Evolutionary conservation across 2,113 vertebrate genomes (phyloP).

Genomic region (Chaetura pelagica): DNA sequence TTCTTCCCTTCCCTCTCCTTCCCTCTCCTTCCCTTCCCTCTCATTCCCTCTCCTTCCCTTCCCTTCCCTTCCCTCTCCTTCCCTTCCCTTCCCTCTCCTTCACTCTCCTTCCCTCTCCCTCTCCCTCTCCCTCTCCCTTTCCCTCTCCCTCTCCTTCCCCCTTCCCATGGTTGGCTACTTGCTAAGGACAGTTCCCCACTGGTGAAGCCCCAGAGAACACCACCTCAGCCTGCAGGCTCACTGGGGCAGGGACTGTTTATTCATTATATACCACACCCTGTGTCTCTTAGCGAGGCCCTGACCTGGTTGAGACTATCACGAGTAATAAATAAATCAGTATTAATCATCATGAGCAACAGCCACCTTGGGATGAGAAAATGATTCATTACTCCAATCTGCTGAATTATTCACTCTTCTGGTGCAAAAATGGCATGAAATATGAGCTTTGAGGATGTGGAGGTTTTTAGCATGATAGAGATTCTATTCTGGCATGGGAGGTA

Average conservation of each 20-base stretch:
- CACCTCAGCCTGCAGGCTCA: background rate
- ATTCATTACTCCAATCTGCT: constrained; percentile 72
- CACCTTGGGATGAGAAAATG: constrained; percentile 69
- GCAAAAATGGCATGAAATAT: constrained; percentile 69
- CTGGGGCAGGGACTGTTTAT: constrained; percentile 27
- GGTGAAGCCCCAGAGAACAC: background rate
- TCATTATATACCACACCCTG: background rate
- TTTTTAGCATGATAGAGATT: constrained; percentile 24
- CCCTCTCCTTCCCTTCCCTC: too few relatives aligned
- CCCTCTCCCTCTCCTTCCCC: background rate
- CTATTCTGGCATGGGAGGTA: constrained; percentile 24
- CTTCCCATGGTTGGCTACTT: background rate
- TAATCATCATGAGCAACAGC: constrained; percentile 58
- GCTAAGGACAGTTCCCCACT: background rate
- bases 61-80: too few relatives aligned
- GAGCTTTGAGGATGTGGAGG: constrained; percentile 49
- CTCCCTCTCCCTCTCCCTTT: background rate
- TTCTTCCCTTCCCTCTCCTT: too few relatives aligned
- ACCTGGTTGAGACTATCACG: constrained; percentile 43
- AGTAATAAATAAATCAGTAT: constrained; percentile 70
- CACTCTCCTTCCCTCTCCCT: background rate
- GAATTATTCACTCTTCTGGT: constrained; percentile 73
- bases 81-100: too few relatives aligned
- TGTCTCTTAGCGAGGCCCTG: background rate
- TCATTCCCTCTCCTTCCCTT: too few relatives aligned